phyloP scores from a whole-genome alignment of 2,797 vertebrate species.

The Lycodopsis pacificus region DNA sequence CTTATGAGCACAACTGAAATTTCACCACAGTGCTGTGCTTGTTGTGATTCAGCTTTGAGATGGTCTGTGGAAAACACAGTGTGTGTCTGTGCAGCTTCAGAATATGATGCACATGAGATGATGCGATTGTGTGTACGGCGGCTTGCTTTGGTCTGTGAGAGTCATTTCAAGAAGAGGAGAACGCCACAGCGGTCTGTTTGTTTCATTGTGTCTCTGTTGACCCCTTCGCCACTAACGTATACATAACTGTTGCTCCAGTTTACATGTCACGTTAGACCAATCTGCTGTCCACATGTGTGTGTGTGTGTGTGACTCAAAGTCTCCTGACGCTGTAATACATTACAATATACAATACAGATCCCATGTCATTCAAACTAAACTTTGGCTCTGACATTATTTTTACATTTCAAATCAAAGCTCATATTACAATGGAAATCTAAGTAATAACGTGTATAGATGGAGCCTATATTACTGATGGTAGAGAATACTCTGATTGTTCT shows the following conservation, averaged over 20 bases:
- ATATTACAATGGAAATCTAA: not conserved
- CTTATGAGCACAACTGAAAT: slow-evolving; percentile 22
- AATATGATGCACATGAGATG: not conserved
- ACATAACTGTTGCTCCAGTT: slow-evolving; percentile 41
- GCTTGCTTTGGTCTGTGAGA: slow-evolving; percentile 1
- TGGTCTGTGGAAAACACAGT: slow-evolving; percentile 13
- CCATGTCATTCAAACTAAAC: not conserved
- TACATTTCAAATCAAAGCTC: not conserved
- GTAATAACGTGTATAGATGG: not conserved
- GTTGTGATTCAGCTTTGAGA: slow-evolving; percentile 34
- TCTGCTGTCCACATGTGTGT: slow-evolving; percentile 52
- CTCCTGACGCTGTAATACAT: not conserved
- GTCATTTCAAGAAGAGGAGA: slow-evolving; percentile 21
- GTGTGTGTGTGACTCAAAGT: slow-evolving; percentile 1
- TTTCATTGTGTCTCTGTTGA: slow-evolving; percentile 35
- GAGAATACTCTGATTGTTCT: no score
- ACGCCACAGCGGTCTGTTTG: slow-evolving; percentile 23
- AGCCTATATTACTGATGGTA: not conserved
- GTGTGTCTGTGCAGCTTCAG: slow-evolving; percentile 1
- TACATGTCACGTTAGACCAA: slow-evolving; percentile 28
- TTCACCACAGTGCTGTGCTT: slow-evolving; percentile 9
- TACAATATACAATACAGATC: not conserved
- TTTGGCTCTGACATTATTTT: not conserved
- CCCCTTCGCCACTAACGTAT: slow-evolving; percentile 35
- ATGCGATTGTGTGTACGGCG: slow-evolving; percentile 6